These are phyloP conservation scores for Clistopyga incitator DNA, from an alignment of 2,888 invertebrate species.

Conservation along the genomic window DNA sequence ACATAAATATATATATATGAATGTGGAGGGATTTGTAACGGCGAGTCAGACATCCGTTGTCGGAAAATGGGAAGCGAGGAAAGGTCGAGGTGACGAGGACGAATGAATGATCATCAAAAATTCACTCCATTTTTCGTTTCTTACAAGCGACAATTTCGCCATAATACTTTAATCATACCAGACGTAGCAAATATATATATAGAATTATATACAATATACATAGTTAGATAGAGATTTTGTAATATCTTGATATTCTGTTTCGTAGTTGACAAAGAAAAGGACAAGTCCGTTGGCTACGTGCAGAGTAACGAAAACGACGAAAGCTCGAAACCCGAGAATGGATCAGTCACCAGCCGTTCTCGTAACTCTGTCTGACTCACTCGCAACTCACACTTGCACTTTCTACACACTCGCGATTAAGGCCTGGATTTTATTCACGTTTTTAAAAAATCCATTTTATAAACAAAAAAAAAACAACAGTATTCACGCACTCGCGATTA, in stretches of 20 bases:
- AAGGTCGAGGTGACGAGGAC: conserved; percentile 48
- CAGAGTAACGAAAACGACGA: conserved; percentile 20
- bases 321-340: neutral
- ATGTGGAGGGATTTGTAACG: conserved; percentile 22
- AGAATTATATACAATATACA: conserved; percentile 64
- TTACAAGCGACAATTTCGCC: conserved; percentile 47
- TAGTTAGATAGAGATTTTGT: conserved; percentile 53
- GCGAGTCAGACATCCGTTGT: conserved; percentile 25
- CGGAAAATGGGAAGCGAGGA: conserved; percentile 56
- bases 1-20: conserved; percentile 26
- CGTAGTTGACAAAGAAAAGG: conserved; percentile 58
- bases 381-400: conserved; percentile 33
- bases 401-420: conserved; percentile 37
- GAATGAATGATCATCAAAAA: conserved; percentile 37
- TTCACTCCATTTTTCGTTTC: conserved; percentile 15
- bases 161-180: conserved; percentile 74
- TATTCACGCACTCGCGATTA: conserved; percentile 49
- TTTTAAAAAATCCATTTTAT: neutral
- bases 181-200: conserved; percentile 74
- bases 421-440: conserved; percentile 38
- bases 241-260: conserved; percentile 61
- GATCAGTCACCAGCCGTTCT: conserved; percentile 21
- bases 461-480: conserved; percentile 52
- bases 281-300: conserved; percentile 35
- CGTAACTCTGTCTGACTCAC: conserved; percentile 51